phyloP scores from a whole-genome alignment of 1,140 invertebrate genomes.

The Meteorus sp. region DNA sequence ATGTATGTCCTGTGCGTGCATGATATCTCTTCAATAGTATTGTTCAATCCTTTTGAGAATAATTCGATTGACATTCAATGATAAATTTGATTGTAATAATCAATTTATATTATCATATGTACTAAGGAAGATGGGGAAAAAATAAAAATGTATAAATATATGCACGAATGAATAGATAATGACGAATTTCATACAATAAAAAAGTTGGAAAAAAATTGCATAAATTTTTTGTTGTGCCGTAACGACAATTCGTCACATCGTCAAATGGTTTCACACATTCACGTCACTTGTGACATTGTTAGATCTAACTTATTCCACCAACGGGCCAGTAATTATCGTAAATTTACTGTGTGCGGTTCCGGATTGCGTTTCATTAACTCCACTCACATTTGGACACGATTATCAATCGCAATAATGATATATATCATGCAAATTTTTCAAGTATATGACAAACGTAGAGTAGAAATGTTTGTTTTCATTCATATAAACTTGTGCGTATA shows the following conservation, averaged over 20 bases:
- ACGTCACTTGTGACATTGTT: constrained; percentile 24
- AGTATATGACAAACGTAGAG: not conserved
- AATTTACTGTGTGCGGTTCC: constrained; percentile 29
- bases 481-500: too few relatives aligned
- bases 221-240: constrained; percentile 24
- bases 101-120: too few relatives aligned
- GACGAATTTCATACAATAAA: constrained; percentile 11
- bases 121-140: too few relatives aligned
- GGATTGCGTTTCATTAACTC: constrained; percentile 31
- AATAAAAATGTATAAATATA: too few relatives aligned
- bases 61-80: too few relatives aligned
- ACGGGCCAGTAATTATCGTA: constrained; percentile 32
- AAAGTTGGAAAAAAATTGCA: too few relatives aligned
- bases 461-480: not conserved
- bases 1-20: not conserved
- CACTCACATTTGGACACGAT: constrained; percentile 19
- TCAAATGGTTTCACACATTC: constrained; percentile 28
- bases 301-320: constrained; percentile 29
- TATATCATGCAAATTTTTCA: not conserved
- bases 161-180: not conserved
- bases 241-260: constrained; percentile 25
- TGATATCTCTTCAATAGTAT: not conserved
- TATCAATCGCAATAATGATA: not conserved
- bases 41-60: too few relatives aligned
- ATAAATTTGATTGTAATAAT: too few relatives aligned